Conservation (phyloP, 2,888 invertebrate genomes). For the Eupithecia centaureata region DNA sequence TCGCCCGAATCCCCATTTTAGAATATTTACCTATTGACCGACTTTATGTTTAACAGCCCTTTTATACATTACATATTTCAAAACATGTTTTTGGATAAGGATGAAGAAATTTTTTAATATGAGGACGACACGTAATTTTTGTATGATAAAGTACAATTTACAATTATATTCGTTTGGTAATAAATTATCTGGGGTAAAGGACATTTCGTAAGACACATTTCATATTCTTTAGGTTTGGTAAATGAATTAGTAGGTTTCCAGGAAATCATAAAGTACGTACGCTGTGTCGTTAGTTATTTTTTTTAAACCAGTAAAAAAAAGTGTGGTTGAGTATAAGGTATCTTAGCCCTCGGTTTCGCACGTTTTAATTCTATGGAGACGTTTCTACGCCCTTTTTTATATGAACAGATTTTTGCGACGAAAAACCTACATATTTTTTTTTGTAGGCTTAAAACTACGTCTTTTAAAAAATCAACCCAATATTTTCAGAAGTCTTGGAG, state of each 20-base stretch:
- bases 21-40: constrained; percentile 51
- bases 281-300: not conserved
- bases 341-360: too few relatives aligned
- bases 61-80: constrained; percentile 70
- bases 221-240: not conserved
- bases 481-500: too few relatives aligned
- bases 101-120: constrained; percentile 53
- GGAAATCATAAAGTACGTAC: not conserved
- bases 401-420: too few relatives aligned
- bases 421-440: too few relatives aligned
- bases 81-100: constrained; percentile 62
- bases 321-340: too few relatives aligned
- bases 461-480: too few relatives aligned
- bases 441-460: too few relatives aligned
- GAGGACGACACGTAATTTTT: constrained; percentile 58
- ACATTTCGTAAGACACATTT: not conserved
- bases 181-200: constrained; percentile 21
- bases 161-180: constrained; percentile 34
- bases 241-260: not conserved
- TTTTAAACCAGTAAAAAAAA: not conserved
- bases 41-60: constrained; percentile 47
- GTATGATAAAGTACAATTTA: constrained; percentile 8
- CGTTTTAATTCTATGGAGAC: too few relatives aligned
- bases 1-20: constrained; percentile 60
- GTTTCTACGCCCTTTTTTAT: too few relatives aligned